Evolutionary conservation across 2,888 invertebrate genomes (phyloP).

Genomic region (Leucophora obtusa): DNA sequence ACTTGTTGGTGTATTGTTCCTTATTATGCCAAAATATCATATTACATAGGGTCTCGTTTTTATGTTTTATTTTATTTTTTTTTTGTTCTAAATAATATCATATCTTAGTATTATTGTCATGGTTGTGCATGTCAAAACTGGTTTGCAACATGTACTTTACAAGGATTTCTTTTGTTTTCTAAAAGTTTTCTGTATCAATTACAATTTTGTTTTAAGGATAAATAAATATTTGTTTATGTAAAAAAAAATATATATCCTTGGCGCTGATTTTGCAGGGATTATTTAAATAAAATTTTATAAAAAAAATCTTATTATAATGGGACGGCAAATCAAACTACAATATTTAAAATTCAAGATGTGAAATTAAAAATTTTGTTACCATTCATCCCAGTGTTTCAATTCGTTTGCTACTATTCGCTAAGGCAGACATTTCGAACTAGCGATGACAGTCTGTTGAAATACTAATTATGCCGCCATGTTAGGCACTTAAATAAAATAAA

Average conservation of each 20-base stretch:
- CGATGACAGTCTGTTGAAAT: no score
- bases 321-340: no score
- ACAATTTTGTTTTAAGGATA: slow-evolving; percentile 23
- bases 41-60: slow-evolving; percentile 35
- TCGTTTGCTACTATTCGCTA: no score
- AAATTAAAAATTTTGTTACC: no score
- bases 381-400: no score
- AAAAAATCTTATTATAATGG: no score
- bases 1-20: slow-evolving; percentile 15
- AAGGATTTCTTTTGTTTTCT: slow-evolving; percentile 26
- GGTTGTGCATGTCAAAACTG: slow-evolving; percentile 42
- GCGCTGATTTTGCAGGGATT: not conserved
- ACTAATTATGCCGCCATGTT: no score
- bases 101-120: slow-evolving; percentile 28
- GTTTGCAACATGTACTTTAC: slow-evolving; percentile 32
- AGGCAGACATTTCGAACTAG: no score
- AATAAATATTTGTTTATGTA: not conserved
- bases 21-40: slow-evolving; percentile 36
- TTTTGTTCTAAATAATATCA: not conserved
- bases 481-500: no score
- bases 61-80: not conserved
- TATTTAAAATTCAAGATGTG: no score
- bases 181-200: slow-evolving; percentile 43
- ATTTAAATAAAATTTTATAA: not conserved
- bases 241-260: slow-evolving; percentile 19